Evolutionary conservation across 2,888 invertebrate genomes (phyloP).

Genomic region (Atethmia centrago): DNA sequence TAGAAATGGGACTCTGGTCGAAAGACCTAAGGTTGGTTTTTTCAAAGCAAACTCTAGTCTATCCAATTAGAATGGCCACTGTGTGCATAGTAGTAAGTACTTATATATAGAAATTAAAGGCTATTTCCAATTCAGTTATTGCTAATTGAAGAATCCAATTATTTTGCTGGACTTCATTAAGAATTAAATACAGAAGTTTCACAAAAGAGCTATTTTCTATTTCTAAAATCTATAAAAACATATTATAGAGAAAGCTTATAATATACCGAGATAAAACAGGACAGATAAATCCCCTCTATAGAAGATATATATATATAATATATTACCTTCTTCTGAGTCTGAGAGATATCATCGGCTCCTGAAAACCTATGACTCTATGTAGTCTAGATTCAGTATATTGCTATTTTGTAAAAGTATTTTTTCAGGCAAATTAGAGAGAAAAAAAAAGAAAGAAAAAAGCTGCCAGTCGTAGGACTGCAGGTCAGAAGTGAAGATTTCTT

Average conservation of each 20-base stretch:
- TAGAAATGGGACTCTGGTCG: neutral
- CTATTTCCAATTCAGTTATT: slow-evolving; percentile 12
- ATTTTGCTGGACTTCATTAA: neutral
- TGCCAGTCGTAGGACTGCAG: too few relatives aligned
- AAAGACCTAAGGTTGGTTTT: neutral
- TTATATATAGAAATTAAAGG: slow-evolving; percentile 8
- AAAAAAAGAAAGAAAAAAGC: too few relatives aligned
- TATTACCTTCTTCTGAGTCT: neutral
- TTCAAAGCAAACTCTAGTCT: neutral
- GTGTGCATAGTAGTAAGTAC: neutral
- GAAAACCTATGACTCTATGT: neutral
- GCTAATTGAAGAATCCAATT: slow-evolving; percentile 33
- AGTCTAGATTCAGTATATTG: neutral
- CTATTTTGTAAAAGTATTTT: neutral
- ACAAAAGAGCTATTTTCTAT: neutral
- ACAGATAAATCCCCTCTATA: neutral
- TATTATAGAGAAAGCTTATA: neutral
- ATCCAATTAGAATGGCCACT: neutral
- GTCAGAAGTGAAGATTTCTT: too few relatives aligned
- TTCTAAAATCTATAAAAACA: neutral
- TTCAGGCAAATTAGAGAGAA: too few relatives aligned
- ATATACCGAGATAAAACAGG: neutral
- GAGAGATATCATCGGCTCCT: neutral
- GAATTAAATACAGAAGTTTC: neutral
- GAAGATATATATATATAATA: too few relatives aligned